Conservation (phyloP, 2,888 invertebrate species). For the Lysandra coridon region DNA sequence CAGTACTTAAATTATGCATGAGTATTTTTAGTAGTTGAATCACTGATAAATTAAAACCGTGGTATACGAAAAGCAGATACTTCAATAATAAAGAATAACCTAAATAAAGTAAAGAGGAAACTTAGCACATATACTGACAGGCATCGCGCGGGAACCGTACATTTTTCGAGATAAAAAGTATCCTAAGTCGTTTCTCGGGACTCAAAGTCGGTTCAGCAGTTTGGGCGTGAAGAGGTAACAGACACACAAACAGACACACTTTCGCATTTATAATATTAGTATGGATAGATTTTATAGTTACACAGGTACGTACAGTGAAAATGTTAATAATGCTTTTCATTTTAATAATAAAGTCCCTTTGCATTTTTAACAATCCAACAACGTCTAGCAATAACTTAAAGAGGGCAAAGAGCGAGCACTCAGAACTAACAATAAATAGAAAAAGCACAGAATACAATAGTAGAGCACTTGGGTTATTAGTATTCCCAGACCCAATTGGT, state of each 20-base stretch:
- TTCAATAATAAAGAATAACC: not conserved
- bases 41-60: not conserved
- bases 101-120: not conserved
- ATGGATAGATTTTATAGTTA: not conserved
- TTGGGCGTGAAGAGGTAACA: not conserved
- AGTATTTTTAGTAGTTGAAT: not conserved
- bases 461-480: conserved; percentile 6
- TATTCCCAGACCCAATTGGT: conserved; percentile 19
- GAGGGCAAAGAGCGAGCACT: conserved; percentile 10
- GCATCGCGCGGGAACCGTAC: not conserved
- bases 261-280: not conserved
- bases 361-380: not conserved
- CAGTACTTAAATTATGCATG: not conserved
- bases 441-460: conserved; percentile 14
- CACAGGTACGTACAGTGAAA: not conserved
- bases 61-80: not conserved
- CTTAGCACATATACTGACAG: not conserved
- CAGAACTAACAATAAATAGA: conserved; percentile 7
- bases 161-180: not conserved
- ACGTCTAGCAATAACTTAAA: conserved; percentile 2
- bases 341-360: not conserved
- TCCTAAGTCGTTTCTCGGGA: not conserved
- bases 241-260: not conserved
- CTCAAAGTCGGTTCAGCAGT: not conserved
- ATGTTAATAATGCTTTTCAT: not conserved